Evolutionary conservation across 2,888 invertebrate genomes (phyloP).

Genomic region (Nymphalis polychloros): DNA sequence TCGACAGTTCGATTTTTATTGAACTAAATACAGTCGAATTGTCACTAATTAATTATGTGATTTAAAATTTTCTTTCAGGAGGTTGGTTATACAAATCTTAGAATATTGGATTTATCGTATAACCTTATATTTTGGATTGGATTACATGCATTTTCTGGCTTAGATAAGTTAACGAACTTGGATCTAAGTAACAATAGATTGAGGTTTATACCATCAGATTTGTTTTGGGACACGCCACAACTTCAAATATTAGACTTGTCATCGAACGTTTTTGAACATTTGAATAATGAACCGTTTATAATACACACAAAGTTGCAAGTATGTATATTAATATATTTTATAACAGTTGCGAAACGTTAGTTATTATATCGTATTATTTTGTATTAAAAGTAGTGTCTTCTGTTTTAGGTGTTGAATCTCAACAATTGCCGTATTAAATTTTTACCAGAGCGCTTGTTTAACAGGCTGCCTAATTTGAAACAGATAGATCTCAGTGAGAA

Average conservation of each 20-base stretch:
- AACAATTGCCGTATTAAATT: slow-evolving; percentile 82
- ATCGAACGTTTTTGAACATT: slow-evolving; percentile 82
- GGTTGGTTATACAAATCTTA: slow-evolving; percentile 70
- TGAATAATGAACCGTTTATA: slow-evolving; percentile 81
- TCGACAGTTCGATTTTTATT: background rate
- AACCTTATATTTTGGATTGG: slow-evolving; percentile 84
- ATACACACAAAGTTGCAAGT: slow-evolving; percentile 79
- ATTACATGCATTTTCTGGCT: slow-evolving; percentile 81
- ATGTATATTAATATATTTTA: slow-evolving; percentile 33
- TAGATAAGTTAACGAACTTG: slow-evolving; percentile 75
- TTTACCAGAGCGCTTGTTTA: slow-evolving; percentile 76
- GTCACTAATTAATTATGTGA: background rate
- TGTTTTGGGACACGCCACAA: slow-evolving; percentile 80
- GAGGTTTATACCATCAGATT: slow-evolving; percentile 77
- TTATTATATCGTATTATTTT: background rate
- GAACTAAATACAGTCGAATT: slow-evolving; percentile 20
- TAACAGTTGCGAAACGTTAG: background rate
- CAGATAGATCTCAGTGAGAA: slow-evolving; percentile 84
- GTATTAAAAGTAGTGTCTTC: background rate
- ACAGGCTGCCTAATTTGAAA: slow-evolving; percentile 78
- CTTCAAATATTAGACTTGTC: slow-evolving; percentile 81
- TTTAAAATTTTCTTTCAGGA: slow-evolving; percentile 61
- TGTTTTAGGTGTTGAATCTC: slow-evolving; percentile 80
- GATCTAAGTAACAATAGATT: slow-evolving; percentile 84
- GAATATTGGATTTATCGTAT: slow-evolving; percentile 79